These are phyloP conservation scores for Latheticus oryzae DNA, from an alignment of 2,888 invertebrate genomes.

Conservation along the genomic window DNA sequence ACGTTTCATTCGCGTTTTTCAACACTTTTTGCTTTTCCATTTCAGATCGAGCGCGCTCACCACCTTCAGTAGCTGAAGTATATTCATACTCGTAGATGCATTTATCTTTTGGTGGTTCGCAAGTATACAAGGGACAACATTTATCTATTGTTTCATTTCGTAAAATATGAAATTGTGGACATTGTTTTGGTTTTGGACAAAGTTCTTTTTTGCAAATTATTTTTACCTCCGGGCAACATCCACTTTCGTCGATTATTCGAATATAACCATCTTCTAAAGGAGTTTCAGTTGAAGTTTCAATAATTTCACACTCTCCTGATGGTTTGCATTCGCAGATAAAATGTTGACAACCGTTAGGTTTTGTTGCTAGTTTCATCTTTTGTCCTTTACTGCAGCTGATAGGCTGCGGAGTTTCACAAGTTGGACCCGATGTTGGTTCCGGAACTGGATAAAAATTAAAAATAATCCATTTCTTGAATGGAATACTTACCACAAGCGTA, in stretches of 20 bases:
- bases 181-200: constrained; percentile 73
- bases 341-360: constrained; percentile 75
- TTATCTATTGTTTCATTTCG: constrained; percentile 56
- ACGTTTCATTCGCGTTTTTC: constrained; percentile 72
- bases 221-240: constrained; percentile 78
- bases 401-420: constrained; percentile 75
- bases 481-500: constrained; percentile 73
- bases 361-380: constrained; percentile 74
- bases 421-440: constrained; percentile 57
- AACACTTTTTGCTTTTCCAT: constrained; percentile 67
- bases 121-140: constrained; percentile 77
- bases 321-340: constrained; percentile 85
- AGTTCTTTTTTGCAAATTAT: constrained; percentile 72
- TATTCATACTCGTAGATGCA: constrained; percentile 73
- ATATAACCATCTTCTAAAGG: constrained; percentile 70
- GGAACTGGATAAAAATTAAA: constrained; percentile 49
- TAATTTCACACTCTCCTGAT: constrained; percentile 73
- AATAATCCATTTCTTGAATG: no score
- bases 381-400: constrained; percentile 80
- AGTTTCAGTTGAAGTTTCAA: constrained; percentile 63
- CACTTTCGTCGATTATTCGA: constrained; percentile 69
- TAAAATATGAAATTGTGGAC: constrained; percentile 71
- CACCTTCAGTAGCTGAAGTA: constrained; percentile 69
- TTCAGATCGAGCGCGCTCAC: constrained; percentile 64
- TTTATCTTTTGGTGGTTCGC: constrained; percentile 74